Evolutionary conservation across 2,888 invertebrate species (phyloP), one percentile per base, ranked within the genome.

Genomic region (Heliconius cydno): DNA sequence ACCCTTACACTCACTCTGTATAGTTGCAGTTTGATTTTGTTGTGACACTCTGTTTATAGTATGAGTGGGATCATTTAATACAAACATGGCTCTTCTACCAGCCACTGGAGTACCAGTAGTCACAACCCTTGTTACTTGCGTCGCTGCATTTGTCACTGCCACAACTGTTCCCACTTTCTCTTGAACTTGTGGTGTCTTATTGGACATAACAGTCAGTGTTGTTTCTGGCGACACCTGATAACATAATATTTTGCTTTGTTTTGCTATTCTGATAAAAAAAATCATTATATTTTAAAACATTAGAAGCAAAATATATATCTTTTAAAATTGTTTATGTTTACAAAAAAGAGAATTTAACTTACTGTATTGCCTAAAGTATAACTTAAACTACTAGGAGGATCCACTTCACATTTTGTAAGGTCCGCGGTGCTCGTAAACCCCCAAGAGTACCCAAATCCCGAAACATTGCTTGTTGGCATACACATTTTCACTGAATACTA

Each of bases 401-500:
- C 95, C 87, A 95, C 95, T 86, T 95, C 95, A 83, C 90, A 92
- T 86, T 95, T 95, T 77, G 94, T 93, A 82, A 94, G 94, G 83
- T 95, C 95, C 67, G 94, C 94, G 25, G 94, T 88, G 82, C 94
- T 94, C 81, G 95, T 93, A 86, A 95, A 95, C 83, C 94, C 94
- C 95, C 95, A 95, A 82, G 95, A 92, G 86, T 95, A 95, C 76
- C 95, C 95, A 88, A 95, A 95, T 82, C 95, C 94, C 87, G 95
- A 91, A 81, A 95, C 95, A 92, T 95, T 95, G 84, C 92, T 95
- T 86, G 95, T 95, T 85, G 95, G 95, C 95, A 95, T 95, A 93
- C 95, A 95, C 95, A 95, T 95, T 89, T 92, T 95, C 85, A 87
- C 84, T 84, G 80, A 85, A 86, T 83, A 85, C 85, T 84, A 85